Evolutionary conservation across 1,140 invertebrate genomes (phyloP), one percentile per base, ranked within the genome.

Genomic region (Saccostrea glomerata): DNA sequence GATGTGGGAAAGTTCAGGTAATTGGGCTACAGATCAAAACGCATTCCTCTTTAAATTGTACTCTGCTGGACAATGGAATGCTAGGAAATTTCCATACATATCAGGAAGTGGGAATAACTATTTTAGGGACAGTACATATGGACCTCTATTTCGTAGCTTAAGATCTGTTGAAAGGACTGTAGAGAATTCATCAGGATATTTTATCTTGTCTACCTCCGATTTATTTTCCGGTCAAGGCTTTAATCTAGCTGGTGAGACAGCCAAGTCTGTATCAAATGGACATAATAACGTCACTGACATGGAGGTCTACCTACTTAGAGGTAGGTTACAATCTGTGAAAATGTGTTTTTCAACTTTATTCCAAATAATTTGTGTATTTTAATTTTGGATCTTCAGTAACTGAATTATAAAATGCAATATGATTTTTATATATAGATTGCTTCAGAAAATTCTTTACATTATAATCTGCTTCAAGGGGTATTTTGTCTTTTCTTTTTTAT

Each of bases 31-130:
- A 73, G 90, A 91, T 83, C 25, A 86, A n/a, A 86, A 86, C 1
- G 86, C 90, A 17, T 91, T 91, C 73, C 82, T 91, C 17, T 91
- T 91, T 55, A 40, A 30, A 7, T 47, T 90, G 1, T 47, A 55
- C 23, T 23, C 58, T 40, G 66, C 23, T 40, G 56, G 56, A 12
- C 60, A 30, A 0, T 77, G 36, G 30, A 20, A 73, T 55, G 66
- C 87, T 20, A 40, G 60, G 56, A 84, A 84, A n/a, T 87, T 66
- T 77, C 40, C 70, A 20, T 20, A 20, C 5, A 5, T 20, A 63
- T 20, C 17, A 6, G n/a, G 5, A 0, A 63, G n/a, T 7, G 15
- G 17, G 15, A 2, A 17, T 3, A 63, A 63, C 15, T 17, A 20
- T 63, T 63, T 2, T 17, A 20, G 1, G 17, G 1, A 5, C 1